These are phyloP conservation scores for Eulithis prunata DNA, from an alignment of 2,888 invertebrate genomes.

Conservation along the genomic window DNA sequence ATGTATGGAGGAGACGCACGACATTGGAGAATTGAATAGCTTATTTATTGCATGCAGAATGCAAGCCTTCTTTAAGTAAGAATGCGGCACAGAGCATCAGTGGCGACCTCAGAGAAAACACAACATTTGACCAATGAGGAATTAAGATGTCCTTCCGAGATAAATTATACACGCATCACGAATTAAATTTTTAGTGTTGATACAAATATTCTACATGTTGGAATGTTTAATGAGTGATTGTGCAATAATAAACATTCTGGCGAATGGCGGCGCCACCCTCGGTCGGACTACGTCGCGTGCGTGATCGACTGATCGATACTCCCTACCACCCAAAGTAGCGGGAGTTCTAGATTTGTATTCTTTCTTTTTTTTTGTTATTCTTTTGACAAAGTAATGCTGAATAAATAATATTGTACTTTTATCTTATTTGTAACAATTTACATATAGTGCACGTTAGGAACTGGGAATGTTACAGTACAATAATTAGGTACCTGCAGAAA, in stretches of 20 bases:
- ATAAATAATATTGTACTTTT: too few relatives aligned
- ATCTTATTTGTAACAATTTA: too few relatives aligned
- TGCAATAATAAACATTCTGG: slow-evolving; percentile 51
- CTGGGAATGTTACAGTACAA: too few relatives aligned
- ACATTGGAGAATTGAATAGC: slow-evolving; percentile 33
- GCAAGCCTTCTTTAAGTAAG: slow-evolving; percentile 32
- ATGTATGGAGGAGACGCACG: slow-evolving; percentile 35
- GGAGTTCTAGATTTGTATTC: too few relatives aligned
- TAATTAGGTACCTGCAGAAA: neutral
- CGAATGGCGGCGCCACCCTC: slow-evolving; percentile 59
- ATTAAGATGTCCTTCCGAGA: slow-evolving; percentile 16
- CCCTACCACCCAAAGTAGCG: too few relatives aligned
- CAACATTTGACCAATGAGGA: slow-evolving; percentile 8
- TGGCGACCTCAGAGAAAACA: slow-evolving; percentile 23
- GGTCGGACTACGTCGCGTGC: slow-evolving; percentile 46
- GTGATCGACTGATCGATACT: slow-evolving; percentile 29
- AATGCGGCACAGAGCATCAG: slow-evolving; percentile 31
- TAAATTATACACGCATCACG: slow-evolving; percentile 10
- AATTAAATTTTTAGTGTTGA: slow-evolving; percentile 8
- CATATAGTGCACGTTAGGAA: too few relatives aligned
- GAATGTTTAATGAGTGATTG: slow-evolving; percentile 46
- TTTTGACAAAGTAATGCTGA: too few relatives aligned
- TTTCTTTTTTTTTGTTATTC: too few relatives aligned
- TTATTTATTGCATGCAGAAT: slow-evolving; percentile 36
- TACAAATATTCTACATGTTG: slow-evolving; percentile 32